Evolutionary conservation across 1,140 invertebrate genomes (phyloP).

Genomic region (Stenopsyche tienmushanensis): DNA sequence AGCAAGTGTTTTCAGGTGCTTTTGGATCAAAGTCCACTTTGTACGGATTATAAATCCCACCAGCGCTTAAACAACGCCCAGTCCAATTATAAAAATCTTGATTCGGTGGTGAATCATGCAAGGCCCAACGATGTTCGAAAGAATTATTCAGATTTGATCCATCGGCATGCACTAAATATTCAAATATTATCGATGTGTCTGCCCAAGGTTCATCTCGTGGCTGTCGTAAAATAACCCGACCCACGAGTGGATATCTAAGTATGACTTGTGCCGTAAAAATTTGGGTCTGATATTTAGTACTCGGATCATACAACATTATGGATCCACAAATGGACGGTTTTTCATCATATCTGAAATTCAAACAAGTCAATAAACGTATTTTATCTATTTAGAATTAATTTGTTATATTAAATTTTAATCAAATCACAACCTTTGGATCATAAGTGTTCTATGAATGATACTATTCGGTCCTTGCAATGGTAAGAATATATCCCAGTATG

Average conservation of each 20-base stretch:
- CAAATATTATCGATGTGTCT: conserved; percentile 78
- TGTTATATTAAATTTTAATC: background rate
- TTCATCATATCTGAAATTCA: conserved; percentile 47
- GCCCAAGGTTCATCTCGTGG: conserved; percentile 72
- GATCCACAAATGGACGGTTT: conserved; percentile 70
- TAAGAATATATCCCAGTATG: conserved; percentile 82
- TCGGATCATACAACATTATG: conserved; percentile 63
- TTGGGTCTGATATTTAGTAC: conserved; percentile 68
- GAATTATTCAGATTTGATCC: conserved; percentile 80
- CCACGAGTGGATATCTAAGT: conserved; percentile 85
- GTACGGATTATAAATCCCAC: conserved; percentile 78
- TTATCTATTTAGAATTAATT: background rate
- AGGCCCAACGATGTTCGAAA: conserved; percentile 70
- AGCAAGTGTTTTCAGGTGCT: conserved; percentile 58
- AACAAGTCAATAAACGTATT: too few species aligned
- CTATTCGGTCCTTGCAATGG: conserved; percentile 80
- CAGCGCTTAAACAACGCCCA: conserved; percentile 77
- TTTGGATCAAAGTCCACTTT: conserved; percentile 61
- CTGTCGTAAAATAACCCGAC: conserved; percentile 83
- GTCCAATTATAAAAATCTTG: conserved; percentile 91
- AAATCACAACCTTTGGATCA: conserved; percentile 71
- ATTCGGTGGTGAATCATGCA: conserved; percentile 59
- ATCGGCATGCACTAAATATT: conserved; percentile 83
- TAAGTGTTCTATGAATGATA: conserved; percentile 78
- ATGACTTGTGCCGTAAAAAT: conserved; percentile 73